phyloP scores from a whole-genome alignment of 1,140 invertebrate genomes.

The Atta texana region DNA sequence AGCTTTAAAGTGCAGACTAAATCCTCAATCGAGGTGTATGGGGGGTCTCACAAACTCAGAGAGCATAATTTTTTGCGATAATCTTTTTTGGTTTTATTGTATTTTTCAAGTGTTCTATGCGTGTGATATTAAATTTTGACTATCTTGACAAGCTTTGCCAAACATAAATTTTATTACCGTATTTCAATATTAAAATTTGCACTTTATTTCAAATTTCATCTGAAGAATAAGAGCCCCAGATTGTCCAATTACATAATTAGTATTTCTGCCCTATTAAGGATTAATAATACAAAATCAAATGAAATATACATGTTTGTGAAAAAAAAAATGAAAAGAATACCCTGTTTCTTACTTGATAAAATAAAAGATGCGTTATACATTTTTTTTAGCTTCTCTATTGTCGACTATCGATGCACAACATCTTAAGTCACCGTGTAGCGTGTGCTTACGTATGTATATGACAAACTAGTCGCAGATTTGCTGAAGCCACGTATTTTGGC shows the following conservation, averaged over 20 bases:
- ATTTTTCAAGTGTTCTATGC: too few relatives aligned
- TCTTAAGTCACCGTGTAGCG: not conserved
- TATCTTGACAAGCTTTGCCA: too few relatives aligned
- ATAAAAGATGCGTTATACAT: not conserved
- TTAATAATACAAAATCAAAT: not conserved
- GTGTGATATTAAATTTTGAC: too few relatives aligned
- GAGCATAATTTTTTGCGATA: too few relatives aligned
- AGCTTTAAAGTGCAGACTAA: not conserved
- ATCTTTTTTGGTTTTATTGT: too few relatives aligned
- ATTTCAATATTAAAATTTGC: too few relatives aligned
- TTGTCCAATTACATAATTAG: too few relatives aligned
- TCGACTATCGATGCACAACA: not conserved
- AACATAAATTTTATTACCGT: too few relatives aligned
- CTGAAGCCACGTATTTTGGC: slow-evolving; percentile 42
- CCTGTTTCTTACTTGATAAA: not conserved
- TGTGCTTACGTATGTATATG: not conserved
- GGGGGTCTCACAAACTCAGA: too few relatives aligned
- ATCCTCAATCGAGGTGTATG: not conserved
- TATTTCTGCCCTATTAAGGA: too few relatives aligned
- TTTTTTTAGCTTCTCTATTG: not conserved
- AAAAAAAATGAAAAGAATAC: not conserved
- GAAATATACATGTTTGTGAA: not conserved
- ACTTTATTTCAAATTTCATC: too few relatives aligned
- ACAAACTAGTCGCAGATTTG: slow-evolving; percentile 47
- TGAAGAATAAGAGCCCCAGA: too few relatives aligned